A percentile compares a stretch with the other conserved stretches of the same genome.
phyloP scores from a whole-genome alignment of 2,113 vertebrate species.

The Hucho hucho region DNA sequence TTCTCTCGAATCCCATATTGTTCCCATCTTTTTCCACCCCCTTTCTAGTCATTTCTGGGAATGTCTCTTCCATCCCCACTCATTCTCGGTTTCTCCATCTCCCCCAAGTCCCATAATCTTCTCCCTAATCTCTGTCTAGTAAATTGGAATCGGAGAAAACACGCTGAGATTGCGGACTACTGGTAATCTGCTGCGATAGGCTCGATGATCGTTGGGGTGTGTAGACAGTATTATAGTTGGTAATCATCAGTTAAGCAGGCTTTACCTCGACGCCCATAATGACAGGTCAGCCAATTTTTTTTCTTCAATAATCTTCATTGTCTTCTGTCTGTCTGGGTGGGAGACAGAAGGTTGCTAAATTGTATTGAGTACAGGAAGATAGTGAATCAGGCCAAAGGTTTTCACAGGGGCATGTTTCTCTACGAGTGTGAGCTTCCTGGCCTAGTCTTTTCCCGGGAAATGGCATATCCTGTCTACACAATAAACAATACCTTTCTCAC shows the following conservation, averaged over 20 bases:
- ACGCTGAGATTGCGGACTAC: slow-evolving; percentile 39
- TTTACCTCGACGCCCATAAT: not conserved
- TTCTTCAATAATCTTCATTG: slow-evolving; percentile 22
- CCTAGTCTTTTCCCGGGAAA: slow-evolving; percentile 74
- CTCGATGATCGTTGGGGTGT: slow-evolving; percentile 27
- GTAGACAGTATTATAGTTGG: slow-evolving; percentile 8
- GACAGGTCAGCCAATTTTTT: not conserved
- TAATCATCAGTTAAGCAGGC: too few relatives aligned
- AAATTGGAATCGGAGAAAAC: slow-evolving; percentile 57
- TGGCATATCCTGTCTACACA: slow-evolving; percentile 72
- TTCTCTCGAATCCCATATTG: slow-evolving; percentile 36
- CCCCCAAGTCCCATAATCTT: not conserved
- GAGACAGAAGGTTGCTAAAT: slow-evolving; percentile 15
- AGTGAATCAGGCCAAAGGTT: slow-evolving; percentile 60
- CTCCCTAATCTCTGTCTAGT: slow-evolving; percentile 64
- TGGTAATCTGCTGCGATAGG: slow-evolving; percentile 48
- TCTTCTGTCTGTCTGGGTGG: slow-evolving; percentile 20
- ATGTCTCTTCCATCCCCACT: slow-evolving; percentile 35
- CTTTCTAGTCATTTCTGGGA: slow-evolving; percentile 29
- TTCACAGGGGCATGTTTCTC: slow-evolving; percentile 46
- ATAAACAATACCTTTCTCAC: slow-evolving; percentile 78
- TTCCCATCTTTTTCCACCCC: slow-evolving; percentile 8
- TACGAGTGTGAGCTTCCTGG: slow-evolving; percentile 65
- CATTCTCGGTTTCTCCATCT: not conserved
- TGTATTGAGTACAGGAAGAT: slow-evolving; percentile 49